phyloP scores from a whole-genome alignment of 2,113 vertebrate genomes.

The Drymodes brunneopygia region DNA sequence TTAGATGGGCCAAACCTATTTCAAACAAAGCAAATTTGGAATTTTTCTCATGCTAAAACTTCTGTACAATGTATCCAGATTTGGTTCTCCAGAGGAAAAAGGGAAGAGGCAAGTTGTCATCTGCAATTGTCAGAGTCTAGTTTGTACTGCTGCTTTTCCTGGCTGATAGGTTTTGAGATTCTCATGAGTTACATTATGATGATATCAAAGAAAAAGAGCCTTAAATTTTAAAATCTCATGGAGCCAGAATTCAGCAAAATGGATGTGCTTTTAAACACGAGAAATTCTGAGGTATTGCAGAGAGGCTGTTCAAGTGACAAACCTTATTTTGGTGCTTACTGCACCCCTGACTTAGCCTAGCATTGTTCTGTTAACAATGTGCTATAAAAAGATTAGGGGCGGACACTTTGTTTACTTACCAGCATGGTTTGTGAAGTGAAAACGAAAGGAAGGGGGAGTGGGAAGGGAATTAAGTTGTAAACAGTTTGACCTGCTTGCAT shows the following conservation, averaged over 20 bases:
- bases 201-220: not conserved
- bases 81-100: not conserved
- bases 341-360: not conserved
- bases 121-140: not conserved
- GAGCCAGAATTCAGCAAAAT: not conserved
- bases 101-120: not conserved
- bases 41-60: not conserved
- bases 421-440: slow-evolving; percentile 29
- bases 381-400: not conserved
- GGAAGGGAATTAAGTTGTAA: slow-evolving; percentile 48
- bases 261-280: not conserved
- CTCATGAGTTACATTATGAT: not conserved
- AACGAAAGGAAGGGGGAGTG: not conserved
- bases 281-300: not conserved
- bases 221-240: not conserved
- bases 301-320: not conserved
- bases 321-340: slow-evolving; percentile 30
- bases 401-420: slow-evolving; percentile 23
- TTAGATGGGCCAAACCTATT: not conserved
- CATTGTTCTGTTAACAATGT: not conserved
- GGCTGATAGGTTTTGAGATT: not conserved
- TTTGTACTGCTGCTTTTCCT: not conserved
- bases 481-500: slow-evolving; percentile 73
- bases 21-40: not conserved
- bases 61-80: not conserved